Conservation (phyloP, 2,113 vertebrate species). For the Tetraodon nigroviridis region DNA sequence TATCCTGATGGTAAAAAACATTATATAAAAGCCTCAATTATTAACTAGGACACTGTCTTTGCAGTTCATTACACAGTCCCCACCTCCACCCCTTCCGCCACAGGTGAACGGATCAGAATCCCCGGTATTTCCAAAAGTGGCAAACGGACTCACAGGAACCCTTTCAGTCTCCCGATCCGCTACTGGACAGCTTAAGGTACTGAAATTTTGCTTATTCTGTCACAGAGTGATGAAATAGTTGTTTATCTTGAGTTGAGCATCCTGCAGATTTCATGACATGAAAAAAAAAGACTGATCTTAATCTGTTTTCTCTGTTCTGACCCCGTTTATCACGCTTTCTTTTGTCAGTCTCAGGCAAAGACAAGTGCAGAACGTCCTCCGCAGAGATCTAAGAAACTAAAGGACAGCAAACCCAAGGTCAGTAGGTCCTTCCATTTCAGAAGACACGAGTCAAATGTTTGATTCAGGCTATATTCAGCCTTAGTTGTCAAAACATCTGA, state of each 20-base stretch:
- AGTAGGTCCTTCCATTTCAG: conserved; percentile 12
- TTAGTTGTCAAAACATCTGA: too few relatives aligned
- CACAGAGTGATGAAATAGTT: neutral
- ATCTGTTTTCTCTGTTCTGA: conserved; percentile 20
- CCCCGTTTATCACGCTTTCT: conserved; percentile 22
- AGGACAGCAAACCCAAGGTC: conserved; percentile 91
- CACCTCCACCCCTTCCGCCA: conserved; percentile 67
- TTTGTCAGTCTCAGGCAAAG: conserved; percentile 58
- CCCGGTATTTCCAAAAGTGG: conserved; percentile 68
- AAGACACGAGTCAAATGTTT: neutral
- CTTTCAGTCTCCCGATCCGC: conserved; percentile 72
- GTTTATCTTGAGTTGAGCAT: neutral
- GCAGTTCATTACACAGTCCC: conserved; percentile 79
- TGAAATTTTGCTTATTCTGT: neutral
- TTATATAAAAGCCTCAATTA: neutral
- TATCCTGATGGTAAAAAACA: neutral
- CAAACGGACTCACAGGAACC: conserved; percentile 68
- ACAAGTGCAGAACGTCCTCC: conserved; percentile 63
- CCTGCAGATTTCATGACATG: conserved; percentile 19
- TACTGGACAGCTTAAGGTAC: conserved; percentile 84
- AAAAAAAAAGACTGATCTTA: conserved; percentile 17
- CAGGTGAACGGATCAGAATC: conserved; percentile 45
- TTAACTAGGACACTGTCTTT: conserved; percentile 31
- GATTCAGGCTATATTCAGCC: neutral
- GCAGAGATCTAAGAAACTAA: conserved; percentile 89